Evolutionary conservation across 2,797 vertebrate genomes (phyloP).

Genomic region (Limosa lapponica): DNA sequence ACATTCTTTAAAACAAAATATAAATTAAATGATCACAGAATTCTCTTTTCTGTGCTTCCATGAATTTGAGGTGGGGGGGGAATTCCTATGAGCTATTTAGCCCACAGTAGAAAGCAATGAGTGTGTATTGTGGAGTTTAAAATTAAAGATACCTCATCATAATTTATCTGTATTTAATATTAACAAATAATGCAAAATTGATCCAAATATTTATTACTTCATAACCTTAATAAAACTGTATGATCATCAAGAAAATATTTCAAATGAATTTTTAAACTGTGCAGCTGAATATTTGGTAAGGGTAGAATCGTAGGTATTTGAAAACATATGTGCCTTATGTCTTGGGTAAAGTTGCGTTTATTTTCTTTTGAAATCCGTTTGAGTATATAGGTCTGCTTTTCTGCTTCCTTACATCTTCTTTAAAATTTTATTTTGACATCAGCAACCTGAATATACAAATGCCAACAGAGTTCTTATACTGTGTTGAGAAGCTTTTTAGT

Average conservation of each 20-base stretch:
- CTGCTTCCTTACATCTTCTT: background rate
- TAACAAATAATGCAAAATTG: background rate
- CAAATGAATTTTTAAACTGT: background rate
- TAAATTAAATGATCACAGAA: background rate
- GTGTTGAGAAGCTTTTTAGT: background rate
- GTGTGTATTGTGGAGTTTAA: background rate
- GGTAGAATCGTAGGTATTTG: background rate
- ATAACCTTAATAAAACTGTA: background rate
- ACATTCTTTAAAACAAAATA: background rate
- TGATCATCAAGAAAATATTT: background rate
- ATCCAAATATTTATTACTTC: background rate
- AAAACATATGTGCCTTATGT: background rate
- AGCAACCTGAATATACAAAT: background rate
- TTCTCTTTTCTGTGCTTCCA: background rate
- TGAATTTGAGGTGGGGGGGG: background rate
- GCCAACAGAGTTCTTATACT: background rate
- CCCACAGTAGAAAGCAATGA: background rate
- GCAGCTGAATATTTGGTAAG: background rate
- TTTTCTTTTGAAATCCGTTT: background rate
- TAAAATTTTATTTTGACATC: slow-evolving; percentile 4
- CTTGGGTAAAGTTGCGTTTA: background rate
- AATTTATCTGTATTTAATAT: background rate
- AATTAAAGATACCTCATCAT: background rate
- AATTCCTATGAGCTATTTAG: background rate
- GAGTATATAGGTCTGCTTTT: background rate